Evolutionary conservation across 37 sponge, comb jelly and placozoan genomes (phyloP).

Genomic region (Ianthella basta): DNA sequence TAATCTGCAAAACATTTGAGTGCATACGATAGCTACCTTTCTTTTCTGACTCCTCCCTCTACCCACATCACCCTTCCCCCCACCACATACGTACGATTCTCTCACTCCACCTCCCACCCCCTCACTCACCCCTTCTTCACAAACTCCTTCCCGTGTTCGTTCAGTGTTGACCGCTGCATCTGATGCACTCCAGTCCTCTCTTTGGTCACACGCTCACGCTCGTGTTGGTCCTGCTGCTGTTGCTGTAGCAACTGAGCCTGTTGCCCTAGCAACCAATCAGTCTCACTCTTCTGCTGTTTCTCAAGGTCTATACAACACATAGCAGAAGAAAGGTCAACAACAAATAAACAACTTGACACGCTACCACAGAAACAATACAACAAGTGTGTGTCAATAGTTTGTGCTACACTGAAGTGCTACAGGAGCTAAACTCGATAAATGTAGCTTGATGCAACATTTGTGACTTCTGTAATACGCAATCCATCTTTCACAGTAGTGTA

Average conservation of each 20-base stretch:
- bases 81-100: too few species aligned
- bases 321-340: neutral
- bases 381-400: too few species aligned
- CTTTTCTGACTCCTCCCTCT: neutral
- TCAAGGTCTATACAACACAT: constrained; percentile 40
- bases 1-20: too few species aligned
- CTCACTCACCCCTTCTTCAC: constrained; percentile 61
- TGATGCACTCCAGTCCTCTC: constrained; percentile 24
- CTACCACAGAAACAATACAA: too few species aligned
- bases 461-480: too few species aligned
- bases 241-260: constrained; percentile 34
- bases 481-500: too few species aligned
- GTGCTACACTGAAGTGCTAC: too few species aligned
- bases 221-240: constrained; percentile 63
- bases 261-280: constrained; percentile 18
- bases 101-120: neutral
- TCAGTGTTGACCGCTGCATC: constrained; percentile 41
- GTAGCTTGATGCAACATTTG: too few species aligned
- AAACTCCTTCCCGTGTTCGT: constrained; percentile 57
- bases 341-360: too few species aligned
- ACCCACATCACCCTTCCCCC: too few species aligned
- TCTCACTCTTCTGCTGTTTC: constrained; percentile 44
- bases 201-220: constrained; percentile 29
- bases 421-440: too few species aligned
- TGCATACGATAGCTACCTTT: too few species aligned